These are phyloP conservation scores for Tricholaema leucomelas DNA, from an alignment of 2,113 vertebrate genomes.

Conservation along the genomic window DNA sequence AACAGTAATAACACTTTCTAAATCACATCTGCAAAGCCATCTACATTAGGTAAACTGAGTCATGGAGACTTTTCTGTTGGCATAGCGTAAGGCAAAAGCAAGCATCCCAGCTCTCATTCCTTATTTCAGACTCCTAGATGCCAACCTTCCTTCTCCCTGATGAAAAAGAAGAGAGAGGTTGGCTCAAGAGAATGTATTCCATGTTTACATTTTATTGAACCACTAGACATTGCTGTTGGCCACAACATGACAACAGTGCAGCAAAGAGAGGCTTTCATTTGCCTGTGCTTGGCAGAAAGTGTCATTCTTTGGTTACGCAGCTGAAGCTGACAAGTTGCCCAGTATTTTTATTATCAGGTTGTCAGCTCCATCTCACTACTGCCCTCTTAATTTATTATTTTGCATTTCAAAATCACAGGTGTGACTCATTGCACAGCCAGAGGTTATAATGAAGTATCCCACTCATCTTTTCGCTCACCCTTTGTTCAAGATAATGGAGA, in stretches of 20 bases:
- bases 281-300: conserved; percentile 43
- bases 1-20: background rate
- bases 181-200: background rate
- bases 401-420: conserved; percentile 62
- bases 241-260: conserved; percentile 25
- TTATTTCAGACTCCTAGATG: background rate
- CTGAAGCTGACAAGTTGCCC: conserved; percentile 60
- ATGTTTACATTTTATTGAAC: conserved; percentile 56
- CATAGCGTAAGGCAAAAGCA: background rate
- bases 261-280: conserved; percentile 37
- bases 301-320: conserved; percentile 47
- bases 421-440: conserved; percentile 64
- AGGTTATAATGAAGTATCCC: conserved; percentile 71
- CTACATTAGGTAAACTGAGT: conserved; percentile 6
- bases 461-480: conserved; percentile 58
- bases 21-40: background rate
- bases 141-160: background rate
- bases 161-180: background rate
- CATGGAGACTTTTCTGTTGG: background rate
- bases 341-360: conserved; percentile 62
- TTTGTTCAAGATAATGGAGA: conserved; percentile 50
- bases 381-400: conserved; percentile 66
- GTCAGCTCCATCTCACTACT: conserved; percentile 59
- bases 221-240: conserved; percentile 41
- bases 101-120: background rate